phyloP scores from a whole-genome alignment of 2,797 vertebrate genomes.

The Myoxocephalus aenaeus region DNA sequence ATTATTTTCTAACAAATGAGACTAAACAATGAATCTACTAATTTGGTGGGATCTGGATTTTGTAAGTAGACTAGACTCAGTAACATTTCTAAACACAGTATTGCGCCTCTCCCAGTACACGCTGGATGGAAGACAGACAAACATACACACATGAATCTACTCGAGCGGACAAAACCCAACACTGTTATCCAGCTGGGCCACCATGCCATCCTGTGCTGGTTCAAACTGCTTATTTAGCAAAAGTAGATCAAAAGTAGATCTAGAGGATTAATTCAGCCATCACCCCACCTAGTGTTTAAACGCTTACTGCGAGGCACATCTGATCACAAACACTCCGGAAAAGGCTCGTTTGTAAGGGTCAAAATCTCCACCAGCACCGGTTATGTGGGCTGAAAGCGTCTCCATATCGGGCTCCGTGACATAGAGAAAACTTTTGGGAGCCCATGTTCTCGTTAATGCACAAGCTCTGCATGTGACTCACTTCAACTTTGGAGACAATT shows the following conservation, averaged over 20 bases:
- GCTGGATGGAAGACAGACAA: neutral
- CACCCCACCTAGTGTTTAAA: neutral
- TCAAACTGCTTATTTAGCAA: conserved; percentile 48
- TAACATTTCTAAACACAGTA: neutral
- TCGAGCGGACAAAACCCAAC: conserved; percentile 15
- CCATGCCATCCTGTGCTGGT: conserved; percentile 27
- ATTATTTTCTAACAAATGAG: neutral
- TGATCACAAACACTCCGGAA: neutral
- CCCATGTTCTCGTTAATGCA: conserved; percentile 38
- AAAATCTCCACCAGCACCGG: neutral
- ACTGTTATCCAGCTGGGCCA: conserved; percentile 32
- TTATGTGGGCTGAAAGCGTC: neutral
- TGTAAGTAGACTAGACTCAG: no score
- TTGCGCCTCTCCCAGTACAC: neutral
- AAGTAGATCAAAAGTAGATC: conserved; percentile 54
- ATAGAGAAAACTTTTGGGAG: conserved; percentile 14
- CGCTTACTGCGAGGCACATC: neutral
- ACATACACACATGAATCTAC: conserved; percentile 19
- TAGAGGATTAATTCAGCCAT: conserved; percentile 13
- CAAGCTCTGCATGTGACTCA: conserved; percentile 75
- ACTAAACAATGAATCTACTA: neutral
- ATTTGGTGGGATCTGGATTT: neutral
- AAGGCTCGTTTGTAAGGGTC: neutral
- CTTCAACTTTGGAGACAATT: conserved; percentile 65
- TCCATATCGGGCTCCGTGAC: conserved; percentile 1